Percentiles rank a stretch among this genome's conserved stretches.
phyloP scores from a whole-genome alignment of 2,888 invertebrate genomes.

The Andrena flavipes region DNA sequence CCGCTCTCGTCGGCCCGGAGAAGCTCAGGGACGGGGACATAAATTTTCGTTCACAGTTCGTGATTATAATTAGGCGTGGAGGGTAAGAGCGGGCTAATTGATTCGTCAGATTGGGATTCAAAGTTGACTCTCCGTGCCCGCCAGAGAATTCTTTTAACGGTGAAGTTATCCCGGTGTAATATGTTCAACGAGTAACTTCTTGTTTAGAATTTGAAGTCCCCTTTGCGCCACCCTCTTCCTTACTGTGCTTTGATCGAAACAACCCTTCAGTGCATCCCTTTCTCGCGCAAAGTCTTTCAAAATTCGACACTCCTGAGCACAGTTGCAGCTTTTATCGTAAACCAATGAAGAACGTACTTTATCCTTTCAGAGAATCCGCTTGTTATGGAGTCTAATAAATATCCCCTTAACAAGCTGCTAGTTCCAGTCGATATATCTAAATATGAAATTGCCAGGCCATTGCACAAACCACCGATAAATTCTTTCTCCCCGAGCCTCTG shows the following conservation, averaged over 20 bases:
- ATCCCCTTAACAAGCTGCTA: no score
- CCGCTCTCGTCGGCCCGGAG: constrained; percentile 3
- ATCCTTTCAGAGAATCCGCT: no score
- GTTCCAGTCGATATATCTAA: no score
- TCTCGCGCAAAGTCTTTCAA: background rate
- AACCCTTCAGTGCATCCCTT: constrained; percentile 4
- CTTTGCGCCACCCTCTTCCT: constrained; percentile 35
- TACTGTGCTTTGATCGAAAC: constrained; percentile 20
- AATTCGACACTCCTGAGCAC: background rate
- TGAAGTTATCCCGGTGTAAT: background rate
- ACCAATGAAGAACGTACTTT: no score
- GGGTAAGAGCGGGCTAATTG: background rate
- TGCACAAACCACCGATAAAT: no score
- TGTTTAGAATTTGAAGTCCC: background rate
- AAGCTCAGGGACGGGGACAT: background rate
- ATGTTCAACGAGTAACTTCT: constrained; percentile 20
- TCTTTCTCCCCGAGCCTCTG: no score
- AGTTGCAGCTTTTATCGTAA: background rate
- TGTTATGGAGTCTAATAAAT: no score
- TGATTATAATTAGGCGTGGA: background rate
- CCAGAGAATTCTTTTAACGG: background rate
- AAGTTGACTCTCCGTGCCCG: background rate
- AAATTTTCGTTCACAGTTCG: background rate
- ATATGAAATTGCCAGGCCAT: no score
- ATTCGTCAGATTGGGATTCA: background rate